phyloP scores from a whole-genome alignment of 2,797 vertebrate genomes.

The Somateria mollissima region DNA sequence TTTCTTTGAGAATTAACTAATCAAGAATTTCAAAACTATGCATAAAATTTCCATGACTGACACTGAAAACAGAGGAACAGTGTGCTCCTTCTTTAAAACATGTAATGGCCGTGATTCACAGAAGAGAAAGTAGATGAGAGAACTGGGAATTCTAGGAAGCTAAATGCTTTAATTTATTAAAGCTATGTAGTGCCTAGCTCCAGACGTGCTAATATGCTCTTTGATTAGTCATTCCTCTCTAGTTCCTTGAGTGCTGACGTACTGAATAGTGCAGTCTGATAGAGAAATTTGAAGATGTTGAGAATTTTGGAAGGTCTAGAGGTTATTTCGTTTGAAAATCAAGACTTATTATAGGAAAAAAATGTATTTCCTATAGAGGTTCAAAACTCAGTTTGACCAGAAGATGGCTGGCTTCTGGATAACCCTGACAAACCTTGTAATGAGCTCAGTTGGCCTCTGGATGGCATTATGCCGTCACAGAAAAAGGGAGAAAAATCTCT shows the following conservation, averaged over 20 bases:
- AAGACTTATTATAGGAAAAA: neutral
- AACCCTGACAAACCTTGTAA: neutral
- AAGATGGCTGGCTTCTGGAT: neutral
- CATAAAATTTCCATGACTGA: neutral
- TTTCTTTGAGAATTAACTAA: neutral
- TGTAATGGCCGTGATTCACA: neutral
- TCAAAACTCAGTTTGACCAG: neutral
- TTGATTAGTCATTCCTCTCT: neutral
- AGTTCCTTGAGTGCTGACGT: neutral
- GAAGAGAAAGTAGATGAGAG: neutral
- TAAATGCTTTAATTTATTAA: neutral
- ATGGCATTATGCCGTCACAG: conserved; percentile 32
- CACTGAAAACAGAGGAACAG: neutral
- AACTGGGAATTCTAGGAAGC: neutral
- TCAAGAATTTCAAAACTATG: neutral
- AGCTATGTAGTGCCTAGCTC: neutral
- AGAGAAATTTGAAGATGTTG: neutral
- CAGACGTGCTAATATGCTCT: neutral
- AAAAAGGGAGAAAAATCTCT: neutral
- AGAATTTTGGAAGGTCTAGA: neutral
- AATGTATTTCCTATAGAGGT: neutral
- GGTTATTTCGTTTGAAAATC: neutral
- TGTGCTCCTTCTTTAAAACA: neutral
- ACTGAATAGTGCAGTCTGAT: rapidly evolving
- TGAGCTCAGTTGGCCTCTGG: conserved; percentile 52